A percentile compares a stretch with the other conserved stretches of the same genome.
Evolutionary conservation across 2,797 vertebrate species (phyloP).

Genomic region (Leptodactylus fallax): DNA sequence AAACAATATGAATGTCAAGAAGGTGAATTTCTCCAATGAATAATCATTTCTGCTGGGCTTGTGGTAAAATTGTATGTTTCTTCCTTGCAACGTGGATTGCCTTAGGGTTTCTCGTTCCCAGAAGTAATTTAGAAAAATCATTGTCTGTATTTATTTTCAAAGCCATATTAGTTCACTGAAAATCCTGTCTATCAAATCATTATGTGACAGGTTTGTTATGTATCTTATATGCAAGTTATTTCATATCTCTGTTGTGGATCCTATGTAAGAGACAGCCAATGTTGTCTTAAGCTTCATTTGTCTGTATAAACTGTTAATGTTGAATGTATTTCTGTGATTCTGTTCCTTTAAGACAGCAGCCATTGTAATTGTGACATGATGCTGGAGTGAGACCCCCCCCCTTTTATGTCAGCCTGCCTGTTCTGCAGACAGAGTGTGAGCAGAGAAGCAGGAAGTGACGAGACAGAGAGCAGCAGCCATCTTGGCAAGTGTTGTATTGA

Average conservation of each 20-base stretch:
- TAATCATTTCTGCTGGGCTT: constrained; percentile 25
- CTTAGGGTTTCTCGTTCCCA: constrained; percentile 41
- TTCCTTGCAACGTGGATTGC: constrained; percentile 20
- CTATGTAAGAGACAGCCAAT: too few species aligned
- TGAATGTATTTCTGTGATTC: too few species aligned
- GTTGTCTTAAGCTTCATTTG: too few species aligned
- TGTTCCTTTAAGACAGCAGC: too few species aligned
- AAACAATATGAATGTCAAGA: constrained; percentile 45
- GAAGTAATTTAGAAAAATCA: constrained; percentile 34
- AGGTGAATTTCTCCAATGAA: constrained; percentile 22
- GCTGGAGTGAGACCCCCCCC: too few species aligned
- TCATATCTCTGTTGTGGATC: background rate
- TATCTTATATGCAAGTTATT: background rate
- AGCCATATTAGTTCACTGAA: constrained; percentile 33
- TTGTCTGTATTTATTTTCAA: constrained; percentile 31
- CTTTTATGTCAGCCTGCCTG: too few species aligned
- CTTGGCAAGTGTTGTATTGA: too few species aligned
- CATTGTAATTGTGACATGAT: too few species aligned
- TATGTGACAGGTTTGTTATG: constrained; percentile 1
- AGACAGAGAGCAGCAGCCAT: too few species aligned
- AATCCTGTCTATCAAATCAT: constrained; percentile 19
- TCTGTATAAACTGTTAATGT: too few species aligned
- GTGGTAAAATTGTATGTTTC: constrained; percentile 25
- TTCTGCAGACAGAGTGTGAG: too few species aligned
- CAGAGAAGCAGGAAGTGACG: too few species aligned